phyloP scores from a whole-genome alignment of 37 sponge, comb jelly and placozoan species.

The Hexactinellida sp. region DNA sequence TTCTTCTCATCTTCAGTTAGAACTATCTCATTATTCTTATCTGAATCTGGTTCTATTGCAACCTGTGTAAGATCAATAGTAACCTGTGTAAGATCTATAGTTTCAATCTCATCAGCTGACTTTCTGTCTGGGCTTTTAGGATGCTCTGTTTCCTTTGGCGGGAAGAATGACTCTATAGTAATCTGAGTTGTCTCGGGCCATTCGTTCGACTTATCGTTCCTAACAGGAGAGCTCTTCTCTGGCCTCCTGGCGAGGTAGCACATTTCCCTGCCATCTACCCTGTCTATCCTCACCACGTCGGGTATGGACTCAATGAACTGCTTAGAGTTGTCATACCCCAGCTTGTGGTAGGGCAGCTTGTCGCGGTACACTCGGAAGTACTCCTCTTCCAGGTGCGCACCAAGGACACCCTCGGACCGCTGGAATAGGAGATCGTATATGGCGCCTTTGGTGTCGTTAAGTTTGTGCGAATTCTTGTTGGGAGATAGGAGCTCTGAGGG shows the following conservation, averaged over 20 bases:
- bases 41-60: neutral
- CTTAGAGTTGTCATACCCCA: neutral
- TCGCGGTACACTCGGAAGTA: neutral
- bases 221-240: neutral
- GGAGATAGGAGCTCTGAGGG: neutral
- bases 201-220: neutral
- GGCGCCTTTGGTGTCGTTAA: neutral
- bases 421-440: neutral
- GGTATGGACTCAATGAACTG: constrained; percentile 2
- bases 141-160: neutral
- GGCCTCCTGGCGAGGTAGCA: neutral
- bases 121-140: neutral
- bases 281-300: neutral
- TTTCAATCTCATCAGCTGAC: too few species aligned
- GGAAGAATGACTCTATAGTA: neutral
- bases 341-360: neutral
- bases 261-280: neutral
- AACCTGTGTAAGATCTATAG: neutral
- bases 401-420: neutral
- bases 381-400: neutral
- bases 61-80: neutral
- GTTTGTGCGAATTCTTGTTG: neutral
- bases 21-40: neutral
- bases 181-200: neutral
- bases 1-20: neutral